Evolutionary conservation across 35 echinoderm and acorn worm genomes (phyloP).

Genomic region (Apostichopus parvimensis): DNA sequence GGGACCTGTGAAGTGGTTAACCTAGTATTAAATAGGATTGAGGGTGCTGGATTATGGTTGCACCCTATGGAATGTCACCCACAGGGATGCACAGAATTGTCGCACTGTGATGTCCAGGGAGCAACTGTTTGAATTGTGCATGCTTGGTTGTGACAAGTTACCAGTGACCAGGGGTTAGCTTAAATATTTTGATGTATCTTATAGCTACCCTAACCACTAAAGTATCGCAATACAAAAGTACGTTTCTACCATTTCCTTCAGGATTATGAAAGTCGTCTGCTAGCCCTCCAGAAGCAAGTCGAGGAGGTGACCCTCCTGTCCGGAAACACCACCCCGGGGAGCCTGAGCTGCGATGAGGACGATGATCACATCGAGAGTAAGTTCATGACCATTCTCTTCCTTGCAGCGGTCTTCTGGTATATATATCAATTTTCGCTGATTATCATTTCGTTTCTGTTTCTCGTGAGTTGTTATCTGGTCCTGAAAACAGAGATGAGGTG

Average conservation of each 20-base stretch:
- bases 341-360: conserved; percentile 74
- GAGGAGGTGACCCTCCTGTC: conserved; percentile 80
- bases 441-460: conserved; percentile 84
- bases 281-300: conserved; percentile 90
- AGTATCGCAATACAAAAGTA: no score
- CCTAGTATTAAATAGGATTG: no score
- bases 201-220: no score
- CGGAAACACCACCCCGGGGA: conserved; percentile 72
- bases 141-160: no score
- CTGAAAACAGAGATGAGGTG: conserved; percentile 85
- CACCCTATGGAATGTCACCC: no score
- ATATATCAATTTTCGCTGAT: conserved; percentile 90
- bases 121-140: no score
- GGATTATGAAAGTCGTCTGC: conserved; percentile 95
- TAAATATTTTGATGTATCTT: no score
- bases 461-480: conserved; percentile 87
- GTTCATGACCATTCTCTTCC: conserved; percentile 93
- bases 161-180: no score
- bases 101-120: no score
- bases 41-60: no score
- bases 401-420: conserved; percentile 90
- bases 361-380: conserved; percentile 98
- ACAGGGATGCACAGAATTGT: no score
- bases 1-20: no score
- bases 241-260: neutral